Percentiles rank a stretch among this genome's conserved stretches.
phyloP scores from a whole-genome alignment of 64 coral and sea anemone species.

The Platygyra sinensis region DNA sequence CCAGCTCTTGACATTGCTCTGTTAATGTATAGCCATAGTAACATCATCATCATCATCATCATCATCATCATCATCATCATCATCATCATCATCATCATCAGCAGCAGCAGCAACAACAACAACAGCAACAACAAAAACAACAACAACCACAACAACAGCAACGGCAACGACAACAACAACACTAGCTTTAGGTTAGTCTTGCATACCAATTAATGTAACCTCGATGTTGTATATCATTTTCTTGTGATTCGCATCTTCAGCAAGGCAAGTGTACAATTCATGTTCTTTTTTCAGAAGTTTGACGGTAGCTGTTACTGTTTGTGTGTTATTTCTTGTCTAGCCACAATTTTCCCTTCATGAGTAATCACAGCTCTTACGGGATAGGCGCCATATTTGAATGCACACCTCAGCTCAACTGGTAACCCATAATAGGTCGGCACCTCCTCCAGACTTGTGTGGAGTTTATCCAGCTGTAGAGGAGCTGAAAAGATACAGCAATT shows the following conservation, averaged over 20 bases:
- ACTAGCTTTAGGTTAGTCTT: background rate
- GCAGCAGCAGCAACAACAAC: too few relatives aligned
- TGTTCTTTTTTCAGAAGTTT: background rate
- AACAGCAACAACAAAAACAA: too few relatives aligned
- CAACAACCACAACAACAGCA: too few relatives aligned
- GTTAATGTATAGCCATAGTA: too few relatives aligned
- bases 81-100: too few relatives aligned
- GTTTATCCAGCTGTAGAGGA: conserved; percentile 11
- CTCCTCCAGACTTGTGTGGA: background rate
- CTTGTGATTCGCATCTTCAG: conserved; percentile 2
- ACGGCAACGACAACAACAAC: too few relatives aligned
- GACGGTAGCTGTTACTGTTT: background rate
- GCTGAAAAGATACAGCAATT: background rate
- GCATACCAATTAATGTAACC: conserved; percentile 20
- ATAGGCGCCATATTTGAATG: conserved; percentile 22
- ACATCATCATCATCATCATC: too few relatives aligned
- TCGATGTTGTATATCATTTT: background rate
- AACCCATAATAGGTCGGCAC: background rate
- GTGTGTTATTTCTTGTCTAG: background rate
- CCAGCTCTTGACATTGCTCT: too few relatives aligned
- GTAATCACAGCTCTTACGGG: conserved; percentile 5
- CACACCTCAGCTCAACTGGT: conserved; percentile 24
- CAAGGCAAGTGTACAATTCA: conserved; percentile 21
- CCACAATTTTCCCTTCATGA: background rate
- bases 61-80: too few relatives aligned